These are phyloP conservation scores for Colinus virginianus DNA, from an alignment of 2,113 vertebrate species.

Conservation along the genomic window DNA sequence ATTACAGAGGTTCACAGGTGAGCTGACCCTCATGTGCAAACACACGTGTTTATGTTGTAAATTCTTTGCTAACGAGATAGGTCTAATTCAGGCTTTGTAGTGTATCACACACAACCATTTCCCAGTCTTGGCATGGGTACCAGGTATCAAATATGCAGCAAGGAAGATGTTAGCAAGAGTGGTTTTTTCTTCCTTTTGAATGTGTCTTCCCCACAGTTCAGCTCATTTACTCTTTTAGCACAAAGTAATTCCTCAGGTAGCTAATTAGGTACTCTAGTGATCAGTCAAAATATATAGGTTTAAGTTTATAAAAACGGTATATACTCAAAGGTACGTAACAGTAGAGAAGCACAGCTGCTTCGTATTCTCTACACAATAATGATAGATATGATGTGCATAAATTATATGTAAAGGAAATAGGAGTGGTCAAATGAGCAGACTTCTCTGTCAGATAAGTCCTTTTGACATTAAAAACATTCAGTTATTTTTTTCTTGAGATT, in stretches of 20 bases:
- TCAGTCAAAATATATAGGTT: background rate
- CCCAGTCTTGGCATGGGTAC: background rate
- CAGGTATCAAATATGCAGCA: background rate
- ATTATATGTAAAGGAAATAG: background rate
- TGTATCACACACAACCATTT: background rate
- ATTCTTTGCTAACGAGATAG: constrained; percentile 29
- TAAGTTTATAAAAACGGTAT: constrained; percentile 21
- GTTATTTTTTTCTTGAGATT: background rate
- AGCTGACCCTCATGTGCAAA: constrained; percentile 56
- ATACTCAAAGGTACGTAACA: background rate
- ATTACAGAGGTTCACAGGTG: background rate
- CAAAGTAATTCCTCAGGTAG: background rate
- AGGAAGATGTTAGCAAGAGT: accelerated
- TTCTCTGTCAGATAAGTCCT: background rate
- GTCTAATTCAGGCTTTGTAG: background rate
- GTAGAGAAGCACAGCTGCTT: background rate
- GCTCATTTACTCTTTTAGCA: background rate
- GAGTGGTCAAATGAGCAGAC: background rate
- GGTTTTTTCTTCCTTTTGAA: background rate
- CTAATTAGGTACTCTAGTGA: background rate
- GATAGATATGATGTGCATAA: constrained; percentile 32
- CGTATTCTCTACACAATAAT: background rate
- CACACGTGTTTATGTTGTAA: constrained; percentile 33
- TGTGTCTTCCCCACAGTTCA: background rate
- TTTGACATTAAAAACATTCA: background rate